Base-by-base conservation (phyloP, 2,113 vertebrate species). In the Esox niger region DNA sequence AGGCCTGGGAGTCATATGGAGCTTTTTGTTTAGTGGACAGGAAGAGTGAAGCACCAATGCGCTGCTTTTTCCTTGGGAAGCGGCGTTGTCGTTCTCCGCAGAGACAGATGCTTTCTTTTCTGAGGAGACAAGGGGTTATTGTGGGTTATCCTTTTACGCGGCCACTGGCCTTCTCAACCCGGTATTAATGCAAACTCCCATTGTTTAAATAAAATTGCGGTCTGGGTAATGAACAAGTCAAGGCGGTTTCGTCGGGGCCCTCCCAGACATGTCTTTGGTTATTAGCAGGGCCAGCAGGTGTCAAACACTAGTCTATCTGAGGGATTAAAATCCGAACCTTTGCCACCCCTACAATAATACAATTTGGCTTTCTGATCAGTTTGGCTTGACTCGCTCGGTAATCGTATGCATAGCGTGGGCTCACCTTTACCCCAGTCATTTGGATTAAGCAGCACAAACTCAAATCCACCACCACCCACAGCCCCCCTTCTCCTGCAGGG, bases 31-130 rank as follows among this genome's bases (percentile, higher is more conserved):
- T 74, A 63, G 75, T 80, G 82, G 77, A 83, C 73, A 63, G 58
- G 70, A 62, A 70, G 80, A 78, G 64, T 6, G 29, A 76, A 35
- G 8, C 55, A 26, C 21, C 55, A 57, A 69, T 59, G 47, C 6
- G n/a, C 63, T 81, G 75, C 71, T 82, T 71, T 79, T 73, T 83
- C 70, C 79, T 78, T 73, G 77, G 80, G 77, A 84, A 85, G 82
- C 62, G 17, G 38, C 38, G 17, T 5, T 4, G 62, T 75, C 75
- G 57, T 25, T 66, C 17, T 29, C 66, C 30, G 61, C 66, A 76
- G 73, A 64, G 66, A 68, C 60, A 64, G 68, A 77, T 64, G 69
- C 74, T 60, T 54, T 7, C 33, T 11, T 59, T 2, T 31, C 57
- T 32, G 27, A 62, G 77, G 78, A 73, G 64, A 74, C 65, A 31